A percentile compares a stretch with the other conserved stretches of the same genome.
Evolutionary conservation across 2,113 vertebrate genomes (phyloP).

Genomic region (Seriola dumerili): DNA sequence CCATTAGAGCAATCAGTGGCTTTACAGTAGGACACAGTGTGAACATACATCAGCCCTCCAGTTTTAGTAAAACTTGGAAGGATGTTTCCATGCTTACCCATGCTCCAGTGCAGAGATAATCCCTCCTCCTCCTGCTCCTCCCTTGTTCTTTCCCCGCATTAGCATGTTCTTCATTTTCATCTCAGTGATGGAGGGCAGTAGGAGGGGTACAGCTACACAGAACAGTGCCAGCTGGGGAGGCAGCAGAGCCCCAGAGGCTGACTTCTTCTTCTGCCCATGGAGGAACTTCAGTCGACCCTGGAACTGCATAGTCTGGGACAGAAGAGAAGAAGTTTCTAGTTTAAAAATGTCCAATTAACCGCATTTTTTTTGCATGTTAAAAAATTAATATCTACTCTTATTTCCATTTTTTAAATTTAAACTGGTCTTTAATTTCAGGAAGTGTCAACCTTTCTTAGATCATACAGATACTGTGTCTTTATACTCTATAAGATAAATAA

Average conservation of each 20-base stretch:
- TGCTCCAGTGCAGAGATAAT: conserved; percentile 73
- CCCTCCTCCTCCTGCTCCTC: conserved; percentile 63
- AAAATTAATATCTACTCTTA: no score
- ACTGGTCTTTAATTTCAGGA: neutral
- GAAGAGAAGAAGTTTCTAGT: conserved; percentile 7
- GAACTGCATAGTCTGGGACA: conserved; percentile 94
- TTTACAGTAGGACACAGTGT: conserved; percentile 13
- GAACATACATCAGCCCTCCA: conserved; percentile 12
- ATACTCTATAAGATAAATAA: neutral
- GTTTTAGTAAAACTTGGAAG: conserved; percentile 24
- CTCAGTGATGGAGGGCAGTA: conserved; percentile 89
- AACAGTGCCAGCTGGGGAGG: conserved; percentile 93
- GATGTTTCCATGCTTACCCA: conserved; percentile 69
- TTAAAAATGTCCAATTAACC: neutral
- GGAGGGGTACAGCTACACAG: conserved; percentile 91
- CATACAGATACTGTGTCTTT: neutral
- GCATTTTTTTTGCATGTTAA: no score
- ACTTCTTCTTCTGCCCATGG: conserved; percentile 94
- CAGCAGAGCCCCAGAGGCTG: conserved; percentile 83
- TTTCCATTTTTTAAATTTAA: neutral
- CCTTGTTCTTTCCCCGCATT: conserved; percentile 89
- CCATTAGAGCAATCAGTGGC: conserved; percentile 24
- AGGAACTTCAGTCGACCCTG: conserved; percentile 96
- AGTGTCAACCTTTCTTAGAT: neutral
- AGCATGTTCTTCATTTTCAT: conserved; percentile 90